Percentiles rank a stretch among this genome's conserved stretches.
Evolutionary conservation across 2,113 vertebrate genomes (phyloP).

Genomic region (Phalacrocorax brasilianus): DNA sequence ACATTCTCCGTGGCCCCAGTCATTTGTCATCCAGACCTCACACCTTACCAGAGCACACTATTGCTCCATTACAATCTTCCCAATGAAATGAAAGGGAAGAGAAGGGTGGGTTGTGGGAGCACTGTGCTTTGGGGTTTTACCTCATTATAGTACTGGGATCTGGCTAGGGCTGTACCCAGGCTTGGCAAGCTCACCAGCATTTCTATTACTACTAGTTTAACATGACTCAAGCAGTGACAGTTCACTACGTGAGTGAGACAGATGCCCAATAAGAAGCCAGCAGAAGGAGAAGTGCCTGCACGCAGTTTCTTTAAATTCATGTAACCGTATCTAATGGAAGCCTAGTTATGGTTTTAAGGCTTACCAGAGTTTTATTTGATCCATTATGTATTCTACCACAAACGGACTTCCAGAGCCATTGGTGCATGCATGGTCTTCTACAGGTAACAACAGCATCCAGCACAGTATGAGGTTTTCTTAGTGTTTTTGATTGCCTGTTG

Average conservation of each 20-base stretch:
- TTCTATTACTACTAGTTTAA: neutral
- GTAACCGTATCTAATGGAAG: neutral
- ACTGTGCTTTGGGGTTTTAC: fast-evolving
- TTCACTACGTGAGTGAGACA: neutral
- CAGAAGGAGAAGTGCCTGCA: neutral
- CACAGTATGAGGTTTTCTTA: neutral
- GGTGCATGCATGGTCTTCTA: neutral
- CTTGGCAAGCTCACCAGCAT: neutral
- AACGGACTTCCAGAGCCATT: neutral
- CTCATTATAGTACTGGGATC: neutral
- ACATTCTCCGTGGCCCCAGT: neutral
- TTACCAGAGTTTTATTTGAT: neutral
- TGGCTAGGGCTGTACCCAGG: neutral
- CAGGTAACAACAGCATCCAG: neutral
- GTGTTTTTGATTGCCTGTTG: neutral
- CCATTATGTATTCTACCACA: neutral
- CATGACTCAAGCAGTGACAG: neutral
- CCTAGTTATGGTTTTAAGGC: neutral
- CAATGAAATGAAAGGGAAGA: neutral
- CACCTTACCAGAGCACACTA: neutral
- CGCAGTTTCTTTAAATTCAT: neutral
- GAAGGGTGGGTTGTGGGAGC: neutral
- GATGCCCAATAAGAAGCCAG: neutral
- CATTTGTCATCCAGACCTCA: neutral
- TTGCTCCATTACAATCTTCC: neutral